Evolutionary conservation across 2,113 vertebrate species (phyloP).

Genomic region (Cephalophus harveyi): DNA sequence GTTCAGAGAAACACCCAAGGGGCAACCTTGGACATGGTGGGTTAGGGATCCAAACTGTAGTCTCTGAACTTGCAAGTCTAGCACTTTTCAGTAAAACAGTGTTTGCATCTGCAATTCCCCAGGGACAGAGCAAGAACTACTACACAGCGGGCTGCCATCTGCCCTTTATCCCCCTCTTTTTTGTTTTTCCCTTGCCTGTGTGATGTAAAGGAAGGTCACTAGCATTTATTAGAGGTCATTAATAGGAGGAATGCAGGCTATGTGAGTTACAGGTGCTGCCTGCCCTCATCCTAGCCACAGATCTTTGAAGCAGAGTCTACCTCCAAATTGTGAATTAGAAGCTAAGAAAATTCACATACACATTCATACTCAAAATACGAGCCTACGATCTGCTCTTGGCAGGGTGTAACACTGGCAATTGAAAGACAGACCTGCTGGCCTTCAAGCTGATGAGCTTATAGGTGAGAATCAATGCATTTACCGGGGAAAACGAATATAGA

Average conservation of each 20-base stretch:
- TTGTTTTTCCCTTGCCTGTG: background rate
- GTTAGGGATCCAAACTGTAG: background rate
- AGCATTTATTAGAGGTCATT: background rate
- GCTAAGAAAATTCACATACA: background rate
- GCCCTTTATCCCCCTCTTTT: background rate
- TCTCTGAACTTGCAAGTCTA: background rate
- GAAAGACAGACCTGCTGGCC: too few species aligned
- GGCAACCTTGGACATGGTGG: background rate
- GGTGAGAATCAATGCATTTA: background rate
- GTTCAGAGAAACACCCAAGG: background rate
- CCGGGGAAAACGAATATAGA: background rate
- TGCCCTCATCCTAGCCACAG: background rate
- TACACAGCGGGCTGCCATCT: accelerated
- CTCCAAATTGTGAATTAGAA: background rate
- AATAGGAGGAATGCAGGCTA: background rate
- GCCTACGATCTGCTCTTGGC: background rate
- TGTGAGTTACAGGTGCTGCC: background rate
- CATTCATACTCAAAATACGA: background rate
- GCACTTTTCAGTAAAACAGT: too few species aligned
- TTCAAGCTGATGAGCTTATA: background rate
- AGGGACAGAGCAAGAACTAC: too few species aligned
- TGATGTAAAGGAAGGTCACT: background rate
- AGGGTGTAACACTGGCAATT: background rate
- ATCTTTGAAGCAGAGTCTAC: background rate
- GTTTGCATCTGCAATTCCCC: background rate